Evolutionary conservation across 2,797 vertebrate genomes (phyloP).

Genomic region (Craterocephalus amniculus): DNA sequence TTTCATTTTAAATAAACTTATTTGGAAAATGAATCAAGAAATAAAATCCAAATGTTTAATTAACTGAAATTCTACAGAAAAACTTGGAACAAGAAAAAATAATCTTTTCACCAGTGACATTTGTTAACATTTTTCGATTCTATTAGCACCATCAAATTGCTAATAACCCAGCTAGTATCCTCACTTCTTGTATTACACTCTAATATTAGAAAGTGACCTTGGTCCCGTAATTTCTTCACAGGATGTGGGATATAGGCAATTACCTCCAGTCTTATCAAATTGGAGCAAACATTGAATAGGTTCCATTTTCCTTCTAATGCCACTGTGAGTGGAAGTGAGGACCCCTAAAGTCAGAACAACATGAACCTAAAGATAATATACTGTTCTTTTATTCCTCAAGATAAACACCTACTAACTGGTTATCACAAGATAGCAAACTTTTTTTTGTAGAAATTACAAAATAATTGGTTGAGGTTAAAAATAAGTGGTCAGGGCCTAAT

Average conservation of each 20-base stretch:
- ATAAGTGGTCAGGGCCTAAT: neutral
- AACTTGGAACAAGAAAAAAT: too few relatives aligned
- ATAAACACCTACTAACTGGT: neutral
- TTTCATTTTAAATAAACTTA: too few relatives aligned
- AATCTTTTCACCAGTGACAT: constrained; percentile 1
- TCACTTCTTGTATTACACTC: constrained; percentile 26
- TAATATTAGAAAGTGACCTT: constrained; percentile 67
- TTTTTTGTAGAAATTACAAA: neutral
- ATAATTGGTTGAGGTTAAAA: neutral
- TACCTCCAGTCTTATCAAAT: constrained; percentile 29
- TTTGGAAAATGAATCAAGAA: too few relatives aligned
- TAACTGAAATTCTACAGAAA: too few relatives aligned
- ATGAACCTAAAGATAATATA: neutral
- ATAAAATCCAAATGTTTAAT: too few relatives aligned
- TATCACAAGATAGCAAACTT: neutral
- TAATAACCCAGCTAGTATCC: constrained; percentile 25
- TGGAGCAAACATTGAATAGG: constrained; percentile 18
- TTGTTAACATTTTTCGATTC: constrained; percentile 5
- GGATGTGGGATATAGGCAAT: constrained; percentile 36
- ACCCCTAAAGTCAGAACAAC: constrained; percentile 19
- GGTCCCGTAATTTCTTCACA: constrained; percentile 31
- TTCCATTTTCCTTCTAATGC: constrained; percentile 8
- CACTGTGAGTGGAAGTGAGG: constrained; percentile 1
- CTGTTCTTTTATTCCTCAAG: neutral
- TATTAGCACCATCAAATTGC: constrained; percentile 35